Evolutionary conservation across 2,888 invertebrate genomes (phyloP), one percentile per base, ranked within the genome.

Genomic region (Drosophila gaucha): DNA sequence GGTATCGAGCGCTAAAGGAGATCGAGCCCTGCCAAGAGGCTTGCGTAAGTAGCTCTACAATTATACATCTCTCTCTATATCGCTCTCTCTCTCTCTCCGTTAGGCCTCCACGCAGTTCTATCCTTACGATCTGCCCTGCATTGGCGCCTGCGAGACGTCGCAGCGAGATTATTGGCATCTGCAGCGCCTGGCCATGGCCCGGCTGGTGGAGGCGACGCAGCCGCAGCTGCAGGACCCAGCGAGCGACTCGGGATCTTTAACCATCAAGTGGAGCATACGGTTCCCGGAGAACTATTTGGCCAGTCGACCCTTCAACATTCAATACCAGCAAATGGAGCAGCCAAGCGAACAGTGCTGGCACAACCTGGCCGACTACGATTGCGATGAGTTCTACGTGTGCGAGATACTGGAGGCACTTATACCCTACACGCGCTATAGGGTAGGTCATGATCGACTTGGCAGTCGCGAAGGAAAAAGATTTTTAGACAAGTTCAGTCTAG

Each of bases 391-490:
- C 77, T 93, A 94, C 20, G 90, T 94, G 36, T 96, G 96, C 78
- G 93, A 90, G 41, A 87, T 94, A 24, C 95, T 98, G 8, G 95
- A 95, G 73, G 94, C 95, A 76, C 93, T 98, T 47, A 94, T 96
- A 75, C 97, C 98, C 0, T 98, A 96, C 90, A 96, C 97, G 0
- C 96, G 96, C 90, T 98, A 98, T 90, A 94, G 96, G 93, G 98
- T 98, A 92, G 92, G 59, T 44, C 8, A 2, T 18, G 5, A 14
- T 14, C 26, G 26, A 26, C 5, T 6, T 6, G 26, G 26, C 5
- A 26, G 26, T 26, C 26, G 26, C 5, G 26, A 26, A n/a, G n/a
- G n/a, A n/a, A n/a, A n/a, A n/a, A n/a, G n/a, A n/a, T n/a, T n/a
- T n/a, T n/a, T n/a, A n/a, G n/a, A n/a, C n/a, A n/a, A n/a, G n/a